Conservation (phyloP, 2,797 vertebrate genomes). For the Sylvilagus floridanus region DNA sequence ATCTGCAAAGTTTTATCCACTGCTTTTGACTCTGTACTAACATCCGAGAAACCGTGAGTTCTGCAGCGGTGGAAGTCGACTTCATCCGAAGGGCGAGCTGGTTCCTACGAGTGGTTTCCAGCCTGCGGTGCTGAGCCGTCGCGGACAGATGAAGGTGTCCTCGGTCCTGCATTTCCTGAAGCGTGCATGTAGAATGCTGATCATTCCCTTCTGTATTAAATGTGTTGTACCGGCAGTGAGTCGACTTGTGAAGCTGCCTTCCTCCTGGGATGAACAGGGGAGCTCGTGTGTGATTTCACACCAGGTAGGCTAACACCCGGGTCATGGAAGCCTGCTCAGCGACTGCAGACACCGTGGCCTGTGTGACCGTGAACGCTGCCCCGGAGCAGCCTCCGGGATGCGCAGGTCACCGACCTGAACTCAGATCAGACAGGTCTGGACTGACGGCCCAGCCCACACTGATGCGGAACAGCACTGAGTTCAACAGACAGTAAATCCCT, state of each 20-base stretch:
- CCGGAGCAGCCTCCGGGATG: too few species aligned
- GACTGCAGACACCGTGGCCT: background rate
- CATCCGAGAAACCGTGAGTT: constrained; percentile 93
- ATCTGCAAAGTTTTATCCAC: constrained; percentile 97
- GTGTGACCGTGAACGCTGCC: accelerated
- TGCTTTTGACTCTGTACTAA: constrained; percentile 95
- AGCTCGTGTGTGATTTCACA: background rate
- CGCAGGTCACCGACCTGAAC: accelerated
- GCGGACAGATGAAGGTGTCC: background rate
- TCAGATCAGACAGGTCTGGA: background rate
- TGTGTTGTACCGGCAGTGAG: background rate
- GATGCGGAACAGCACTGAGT: background rate
- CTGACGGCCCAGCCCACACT: background rate
- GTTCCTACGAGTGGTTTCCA: background rate
- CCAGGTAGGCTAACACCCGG: background rate
- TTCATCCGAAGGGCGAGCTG: background rate
- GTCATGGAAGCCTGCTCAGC: background rate
- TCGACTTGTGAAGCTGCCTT: background rate
- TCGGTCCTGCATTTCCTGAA: background rate
- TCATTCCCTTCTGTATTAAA: constrained; percentile 60
- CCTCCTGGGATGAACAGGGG: constrained; percentile 29
- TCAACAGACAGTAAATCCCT: background rate
- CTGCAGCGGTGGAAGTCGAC: background rate
- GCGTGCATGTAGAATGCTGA: background rate
- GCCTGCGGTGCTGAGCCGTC: background rate